phyloP scores from a whole-genome alignment of 2,113 vertebrate genomes.

The Choloepus hoffmanni region DNA sequence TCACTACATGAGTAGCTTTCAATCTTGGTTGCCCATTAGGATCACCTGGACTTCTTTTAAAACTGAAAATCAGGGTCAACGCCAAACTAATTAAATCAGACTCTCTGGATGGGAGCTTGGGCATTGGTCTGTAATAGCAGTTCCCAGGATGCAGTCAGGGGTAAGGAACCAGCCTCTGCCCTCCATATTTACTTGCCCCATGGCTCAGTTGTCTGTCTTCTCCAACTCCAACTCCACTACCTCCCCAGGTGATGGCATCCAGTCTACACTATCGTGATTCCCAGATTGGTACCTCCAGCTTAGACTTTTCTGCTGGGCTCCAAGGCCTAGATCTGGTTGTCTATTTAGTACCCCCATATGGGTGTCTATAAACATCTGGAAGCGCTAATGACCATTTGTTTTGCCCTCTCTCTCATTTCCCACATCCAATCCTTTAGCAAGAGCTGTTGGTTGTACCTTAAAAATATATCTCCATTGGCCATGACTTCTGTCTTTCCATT shows the following conservation, averaged over 20 bases:
- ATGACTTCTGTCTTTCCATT: background rate
- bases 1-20: background rate
- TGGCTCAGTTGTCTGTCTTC: background rate
- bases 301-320: background rate
- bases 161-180: background rate
- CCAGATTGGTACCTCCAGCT: background rate
- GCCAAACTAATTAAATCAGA: background rate
- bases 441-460: background rate
- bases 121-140: background rate
- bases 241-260: background rate
- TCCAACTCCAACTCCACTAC: background rate
- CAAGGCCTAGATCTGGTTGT: background rate
- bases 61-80: background rate
- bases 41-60: background rate
- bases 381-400: background rate
- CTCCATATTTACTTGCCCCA: background rate
- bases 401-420: background rate
- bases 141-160: background rate
- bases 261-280: background rate
- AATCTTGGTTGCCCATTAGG: background rate
- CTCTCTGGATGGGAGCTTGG: background rate
- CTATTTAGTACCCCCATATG: background rate
- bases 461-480: background rate
- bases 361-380: background rate
- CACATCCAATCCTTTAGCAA: slow-evolving; percentile 4